Evolutionary conservation across 2,888 invertebrate genomes (phyloP).

Genomic region (Spilosoma lubricipeda): DNA sequence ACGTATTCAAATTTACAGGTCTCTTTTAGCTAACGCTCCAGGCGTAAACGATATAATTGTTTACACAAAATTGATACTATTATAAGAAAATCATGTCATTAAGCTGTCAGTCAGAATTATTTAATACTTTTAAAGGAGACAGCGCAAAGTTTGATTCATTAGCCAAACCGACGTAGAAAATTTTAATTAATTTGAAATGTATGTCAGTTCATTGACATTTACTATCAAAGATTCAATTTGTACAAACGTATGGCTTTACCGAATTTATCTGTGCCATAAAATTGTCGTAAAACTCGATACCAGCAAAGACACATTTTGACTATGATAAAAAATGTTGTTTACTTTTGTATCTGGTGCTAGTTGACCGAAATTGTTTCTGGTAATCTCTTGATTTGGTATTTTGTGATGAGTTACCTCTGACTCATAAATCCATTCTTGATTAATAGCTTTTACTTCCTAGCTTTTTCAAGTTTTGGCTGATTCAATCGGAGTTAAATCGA

Average conservation of each 20-base stretch:
- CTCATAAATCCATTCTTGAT: not conserved
- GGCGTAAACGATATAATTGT: slow-evolving; percentile 31
- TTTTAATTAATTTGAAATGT: slow-evolving; percentile 49
- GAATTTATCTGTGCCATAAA: slow-evolving; percentile 72
- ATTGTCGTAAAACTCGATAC: slow-evolving; percentile 74
- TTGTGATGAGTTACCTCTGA: not conserved
- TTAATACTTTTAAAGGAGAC: slow-evolving; percentile 21
- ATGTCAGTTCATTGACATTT: slow-evolving; percentile 68
- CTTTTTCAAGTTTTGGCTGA: not conserved
- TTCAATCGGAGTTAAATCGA: too few species aligned
- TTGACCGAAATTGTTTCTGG: not conserved
- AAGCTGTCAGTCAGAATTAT: slow-evolving; percentile 34
- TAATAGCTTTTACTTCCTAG: not conserved
- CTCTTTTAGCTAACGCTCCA: slow-evolving; percentile 8
- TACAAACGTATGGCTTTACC: slow-evolving; percentile 56
- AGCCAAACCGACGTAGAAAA: slow-evolving; percentile 33
- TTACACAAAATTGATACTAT: slow-evolving; percentile 40
- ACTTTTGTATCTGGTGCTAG: slow-evolving; percentile 27
- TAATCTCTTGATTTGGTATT: not conserved
- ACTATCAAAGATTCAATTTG: slow-evolving; percentile 68
- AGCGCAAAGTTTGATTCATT: not conserved
- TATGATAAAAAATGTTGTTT: slow-evolving; percentile 48
- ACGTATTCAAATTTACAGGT: slow-evolving; percentile 14
- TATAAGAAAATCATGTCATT: slow-evolving; percentile 28
- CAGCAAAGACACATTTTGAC: slow-evolving; percentile 53